These are phyloP conservation scores for human (Homo sapiens) DNA, from an alignment of 2,113 vertebrate genomes.

Conservation along the genomic window GRCh38 chr14:61972001-61972500, in stretches of 20 bases:
- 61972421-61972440: conserved; percentile 70
- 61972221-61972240: conserved; percentile 78
- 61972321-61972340: conserved; percentile 75
- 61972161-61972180: conserved; percentile 59
- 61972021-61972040: background rate
- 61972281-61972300: conserved; percentile 56
- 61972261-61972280: conserved; percentile 70
- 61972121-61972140: background rate
- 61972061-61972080: conserved; percentile 5
- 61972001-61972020: background rate
- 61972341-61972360: conserved; percentile 73
- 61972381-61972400: conserved; percentile 78
- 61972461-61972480: conserved; percentile 1
- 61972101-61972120: background rate
- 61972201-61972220: conserved; percentile 56
- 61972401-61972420: conserved; percentile 75
- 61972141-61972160: conserved; percentile 62
- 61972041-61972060: background rate
- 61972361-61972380: conserved; percentile 75
- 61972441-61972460: conserved; percentile 52
- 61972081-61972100: background rate
- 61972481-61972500: background rate
- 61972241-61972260: conserved; percentile 71
- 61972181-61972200: conserved; percentile 76
- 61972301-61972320: conserved; percentile 75